Base-by-base conservation (phyloP, 53 echinoderm and acorn worm species). In the Crossaster papposus region DNA sequence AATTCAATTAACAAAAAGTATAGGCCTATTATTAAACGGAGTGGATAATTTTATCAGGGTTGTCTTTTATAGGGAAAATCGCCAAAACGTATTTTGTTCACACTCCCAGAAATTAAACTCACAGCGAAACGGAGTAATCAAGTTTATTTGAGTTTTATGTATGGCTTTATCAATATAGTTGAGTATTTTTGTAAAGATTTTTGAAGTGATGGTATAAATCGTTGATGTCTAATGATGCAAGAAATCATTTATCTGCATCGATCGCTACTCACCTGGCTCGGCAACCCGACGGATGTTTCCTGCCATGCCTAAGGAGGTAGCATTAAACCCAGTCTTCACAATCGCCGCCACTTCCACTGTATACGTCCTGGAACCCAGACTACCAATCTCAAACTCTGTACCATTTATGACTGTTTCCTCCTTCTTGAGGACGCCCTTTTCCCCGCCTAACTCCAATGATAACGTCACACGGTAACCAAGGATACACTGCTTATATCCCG, bases 401-500 rank as follows among this genome's bases (percentile, higher is more conserved):
- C 13, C 78, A 11, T 78, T 78, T 20, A 50, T 12, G 23, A 51
- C 51, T 23, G 50, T 78, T n/a, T 11, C 17, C 79, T 50, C 51
- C 24, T 1, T 35, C 33, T 3, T 58, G 58, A 58, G 58, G 58
- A 14, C 58, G 58, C 22, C 17, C 58, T 58, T 58, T 0, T 58
- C 58, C 58, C n/a, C 68, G 28, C 22, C 68, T 28, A 12, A 3
- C n/a, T 80, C 90, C n/a, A 85, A 74, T 17, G 44, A 64, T 75
- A 89, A 62, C 32, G 75, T 64, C 70, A 93, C 85, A 10, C 17
- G 26, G 77, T 93, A 93, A 63, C 86, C 86, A 17, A 79, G 51
- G 77, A 86, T 76, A 82, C 93, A 93, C 36, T 90, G 78, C 26
- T 51, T 51, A 86, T 90, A 93, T 4, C 51, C 35, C 1, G 54